A percentile compares a stretch with the other conserved stretches of the same genome.
phyloP scores from a whole-genome alignment of 2,797 vertebrate species.

The Falco berigora region DNA sequence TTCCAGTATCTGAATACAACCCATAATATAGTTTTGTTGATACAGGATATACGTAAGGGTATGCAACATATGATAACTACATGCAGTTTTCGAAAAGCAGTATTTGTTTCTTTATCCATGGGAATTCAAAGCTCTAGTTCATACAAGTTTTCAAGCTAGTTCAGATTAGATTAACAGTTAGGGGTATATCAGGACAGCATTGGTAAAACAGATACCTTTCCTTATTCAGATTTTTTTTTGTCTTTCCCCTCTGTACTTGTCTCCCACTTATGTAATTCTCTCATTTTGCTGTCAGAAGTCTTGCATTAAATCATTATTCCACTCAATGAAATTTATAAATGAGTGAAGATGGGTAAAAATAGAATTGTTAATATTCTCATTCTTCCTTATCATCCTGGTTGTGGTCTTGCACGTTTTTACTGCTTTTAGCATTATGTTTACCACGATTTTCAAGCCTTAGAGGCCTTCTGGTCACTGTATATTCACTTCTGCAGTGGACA shows the following conservation, averaged over 20 bases:
- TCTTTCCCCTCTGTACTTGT: neutral
- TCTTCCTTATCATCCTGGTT: neutral
- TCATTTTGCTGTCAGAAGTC: neutral
- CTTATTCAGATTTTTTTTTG: neutral
- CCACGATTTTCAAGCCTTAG: neutral
- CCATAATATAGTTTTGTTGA: neutral
- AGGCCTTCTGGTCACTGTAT: neutral
- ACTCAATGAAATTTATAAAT: neutral
- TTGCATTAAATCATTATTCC: neutral
- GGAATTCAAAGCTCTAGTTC: neutral
- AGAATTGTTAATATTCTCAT: neutral
- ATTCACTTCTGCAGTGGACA: neutral
- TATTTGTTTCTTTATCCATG: neutral
- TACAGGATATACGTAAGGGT: neutral
- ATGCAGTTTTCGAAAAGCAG: neutral
- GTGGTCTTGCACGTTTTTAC: neutral
- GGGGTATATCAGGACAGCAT: neutral
- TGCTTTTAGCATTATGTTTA: neutral
- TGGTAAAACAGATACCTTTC: neutral
- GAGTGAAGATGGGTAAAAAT: neutral
- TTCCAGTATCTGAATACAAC: neutral
- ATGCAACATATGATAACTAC: neutral
- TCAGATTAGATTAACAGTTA: neutral
- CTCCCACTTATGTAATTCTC: neutral
- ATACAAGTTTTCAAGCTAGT: neutral